Base-by-base conservation (phyloP, 1,140 invertebrate species). In the Ceratina calcarata region DNA sequence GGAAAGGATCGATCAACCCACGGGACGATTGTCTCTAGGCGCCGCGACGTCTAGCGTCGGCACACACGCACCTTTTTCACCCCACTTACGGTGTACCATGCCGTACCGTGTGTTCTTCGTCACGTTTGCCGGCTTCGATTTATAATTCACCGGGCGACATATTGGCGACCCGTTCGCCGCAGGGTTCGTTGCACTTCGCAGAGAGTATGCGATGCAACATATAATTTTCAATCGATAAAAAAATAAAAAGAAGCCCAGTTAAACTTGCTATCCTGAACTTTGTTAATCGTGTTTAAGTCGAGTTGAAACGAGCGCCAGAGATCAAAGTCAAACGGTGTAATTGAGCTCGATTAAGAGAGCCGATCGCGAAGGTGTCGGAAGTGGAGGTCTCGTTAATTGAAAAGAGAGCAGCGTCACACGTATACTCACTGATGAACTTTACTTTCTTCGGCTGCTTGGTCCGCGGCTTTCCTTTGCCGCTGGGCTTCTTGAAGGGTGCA, bases 351-450 rank as follows among this genome's bases (percentile, higher is more conserved):
- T 57, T 18, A 57, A 57, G 8, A 18, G 10, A 2, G 10, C 13
- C 37, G 64, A 49, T 60, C 16, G 8, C 16, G 16, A 7, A 68
- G 49, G 3, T 53, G 16, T n/a, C 10, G n/a, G 2, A 45, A n/a
- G 13, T 16, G 32, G 45, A n/a, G 7, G 4, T 45, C 22, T 64
- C 16, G 60, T 65, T 65, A 37, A 81, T 77, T 49, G 82, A 65
- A 67, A 80, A 57, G 27, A 32, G 37, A 45, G 37, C 57, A 2
- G n/a, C n/a, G 3, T 68, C 2, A 7, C 37, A 10, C 37, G 37
- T 45, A 64, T 94, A 97, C 96, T 97, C 94, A 97, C 96, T 96
- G 92, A 97, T 96, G 91, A 97, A 97, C 94, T 97, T 97, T 66
- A 97, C 96, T 94, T 97, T 97, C 94, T 97, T 97, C 65, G 96